A percentile compares a stretch with the other conserved stretches of the same genome.
phyloP scores from a whole-genome alignment of 2,888 invertebrate species.

The Trissonchulus latispiculum region DNA sequence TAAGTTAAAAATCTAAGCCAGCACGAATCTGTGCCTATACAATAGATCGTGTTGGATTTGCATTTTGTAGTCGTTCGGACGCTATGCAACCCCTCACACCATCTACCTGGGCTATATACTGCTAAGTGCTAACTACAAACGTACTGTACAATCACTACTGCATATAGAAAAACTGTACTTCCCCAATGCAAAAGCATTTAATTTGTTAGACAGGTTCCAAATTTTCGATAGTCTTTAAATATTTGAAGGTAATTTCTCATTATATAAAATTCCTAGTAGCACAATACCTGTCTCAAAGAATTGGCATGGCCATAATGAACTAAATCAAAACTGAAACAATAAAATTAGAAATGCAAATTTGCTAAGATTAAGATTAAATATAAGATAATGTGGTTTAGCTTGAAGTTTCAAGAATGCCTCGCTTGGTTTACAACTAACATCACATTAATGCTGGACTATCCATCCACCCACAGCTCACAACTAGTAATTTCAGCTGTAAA shows the following conservation, averaged over 20 bases:
- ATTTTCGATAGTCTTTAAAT: no score
- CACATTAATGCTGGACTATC: no score
- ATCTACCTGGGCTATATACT: no score
- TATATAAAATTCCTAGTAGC: not conserved
- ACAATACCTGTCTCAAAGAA: slow-evolving; percentile 19
- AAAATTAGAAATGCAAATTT: not conserved
- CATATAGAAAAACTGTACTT: not conserved
- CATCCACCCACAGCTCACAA: not conserved
- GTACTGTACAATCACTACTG: not conserved
- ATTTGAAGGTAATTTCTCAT: not conserved
- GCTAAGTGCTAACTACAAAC: no score
- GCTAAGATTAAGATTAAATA: not conserved
- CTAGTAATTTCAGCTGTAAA: not conserved
- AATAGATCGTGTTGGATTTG: no score
- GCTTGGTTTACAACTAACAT: no score
- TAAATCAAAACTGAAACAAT: slow-evolving; percentile 20
- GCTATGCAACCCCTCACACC: not conserved
- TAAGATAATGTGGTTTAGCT: not conserved
- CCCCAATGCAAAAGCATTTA: not conserved
- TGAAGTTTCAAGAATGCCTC: no score
- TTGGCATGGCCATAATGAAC: slow-evolving; percentile 25
- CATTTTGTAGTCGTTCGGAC: no score
- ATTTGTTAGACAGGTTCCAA: no score
- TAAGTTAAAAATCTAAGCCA: no score
- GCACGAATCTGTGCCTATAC: no score